Percentiles rank a stretch among this genome's conserved stretches.
phyloP scores from a whole-genome alignment of 2,888 invertebrate genomes.

The Lacanobia wlatinum region DNA sequence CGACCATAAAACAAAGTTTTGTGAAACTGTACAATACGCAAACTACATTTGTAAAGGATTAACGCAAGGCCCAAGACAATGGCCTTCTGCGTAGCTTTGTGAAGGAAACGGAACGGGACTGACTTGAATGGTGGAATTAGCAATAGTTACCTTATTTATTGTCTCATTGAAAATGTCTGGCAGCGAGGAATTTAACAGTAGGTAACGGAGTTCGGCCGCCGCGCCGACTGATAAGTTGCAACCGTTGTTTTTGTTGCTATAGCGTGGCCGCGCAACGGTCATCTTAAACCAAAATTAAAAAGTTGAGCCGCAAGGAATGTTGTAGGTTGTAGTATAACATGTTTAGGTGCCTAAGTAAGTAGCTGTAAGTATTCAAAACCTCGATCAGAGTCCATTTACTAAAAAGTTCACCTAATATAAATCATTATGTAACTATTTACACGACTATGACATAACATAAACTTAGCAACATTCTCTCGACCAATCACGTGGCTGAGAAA shows the following conservation, averaged over 20 bases:
- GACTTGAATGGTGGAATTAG: constrained; percentile 25
- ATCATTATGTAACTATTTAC: too few relatives aligned
- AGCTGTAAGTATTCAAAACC: too few relatives aligned
- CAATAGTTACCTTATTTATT: not conserved
- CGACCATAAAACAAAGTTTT: constrained; percentile 34
- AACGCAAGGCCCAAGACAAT: constrained; percentile 63
- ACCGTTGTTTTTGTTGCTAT: not conserved
- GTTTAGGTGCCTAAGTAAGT: too few relatives aligned
- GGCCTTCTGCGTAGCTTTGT: constrained; percentile 66
- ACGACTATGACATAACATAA: not conserved
- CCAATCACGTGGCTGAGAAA: constrained; percentile 39
- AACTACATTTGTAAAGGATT: constrained; percentile 72
- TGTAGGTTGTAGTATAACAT: too few relatives aligned
- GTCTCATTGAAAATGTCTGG: constrained; percentile 12
- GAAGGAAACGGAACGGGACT: constrained; percentile 58
- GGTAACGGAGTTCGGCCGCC: not conserved
- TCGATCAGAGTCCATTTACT: too few relatives aligned
- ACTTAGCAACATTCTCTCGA: not conserved
- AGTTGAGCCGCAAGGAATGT: not conserved
- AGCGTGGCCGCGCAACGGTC: not conserved
- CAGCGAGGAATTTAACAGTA: constrained; percentile 32
- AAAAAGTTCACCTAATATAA: too few relatives aligned
- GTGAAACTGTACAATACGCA: constrained; percentile 72
- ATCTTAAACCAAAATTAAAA: not conserved
- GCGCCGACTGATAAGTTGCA: not conserved